A percentile compares a stretch with the other conserved stretches of the same genome.
phyloP scores from a whole-genome alignment of 1,140 invertebrate species.

The Eupristina koningsbergeri region DNA sequence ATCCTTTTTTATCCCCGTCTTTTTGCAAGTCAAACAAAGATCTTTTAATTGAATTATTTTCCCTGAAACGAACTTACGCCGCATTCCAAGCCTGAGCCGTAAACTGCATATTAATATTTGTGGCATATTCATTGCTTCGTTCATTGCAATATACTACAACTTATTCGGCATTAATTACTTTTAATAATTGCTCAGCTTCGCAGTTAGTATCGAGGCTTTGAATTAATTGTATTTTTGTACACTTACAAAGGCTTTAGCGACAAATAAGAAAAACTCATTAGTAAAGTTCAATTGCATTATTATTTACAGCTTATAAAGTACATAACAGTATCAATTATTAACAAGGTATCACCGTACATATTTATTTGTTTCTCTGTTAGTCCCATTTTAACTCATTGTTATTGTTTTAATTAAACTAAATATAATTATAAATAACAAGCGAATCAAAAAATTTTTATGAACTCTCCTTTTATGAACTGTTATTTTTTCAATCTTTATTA shows the following conservation, averaged over 20 bases:
- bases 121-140: neutral
- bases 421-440: too few species aligned
- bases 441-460: too few species aligned
- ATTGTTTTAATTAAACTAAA: too few species aligned
- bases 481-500: neutral
- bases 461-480: neutral
- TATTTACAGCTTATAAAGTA: neutral
- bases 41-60: slow-evolving; percentile 1
- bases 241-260: neutral
- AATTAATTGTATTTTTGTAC: slow-evolving; percentile 26
- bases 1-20: neutral
- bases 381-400: too few species aligned
- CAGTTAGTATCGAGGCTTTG: neutral
- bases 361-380: too few species aligned
- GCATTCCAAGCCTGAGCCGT: neutral
- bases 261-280: slow-evolving; percentile 22
- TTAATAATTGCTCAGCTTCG: neutral
- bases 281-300: slow-evolving; percentile 16
- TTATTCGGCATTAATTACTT: slow-evolving; percentile 14
- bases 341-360: neutral
- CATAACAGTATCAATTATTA: neutral
- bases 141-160: slow-evolving; percentile 10
- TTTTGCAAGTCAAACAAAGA: neutral
- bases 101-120: slow-evolving; percentile 6
- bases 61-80: neutral